These are phyloP conservation scores for Regulus satrapa DNA, from an alignment of 2,113 vertebrate genomes.

Conservation along the genomic window DNA sequence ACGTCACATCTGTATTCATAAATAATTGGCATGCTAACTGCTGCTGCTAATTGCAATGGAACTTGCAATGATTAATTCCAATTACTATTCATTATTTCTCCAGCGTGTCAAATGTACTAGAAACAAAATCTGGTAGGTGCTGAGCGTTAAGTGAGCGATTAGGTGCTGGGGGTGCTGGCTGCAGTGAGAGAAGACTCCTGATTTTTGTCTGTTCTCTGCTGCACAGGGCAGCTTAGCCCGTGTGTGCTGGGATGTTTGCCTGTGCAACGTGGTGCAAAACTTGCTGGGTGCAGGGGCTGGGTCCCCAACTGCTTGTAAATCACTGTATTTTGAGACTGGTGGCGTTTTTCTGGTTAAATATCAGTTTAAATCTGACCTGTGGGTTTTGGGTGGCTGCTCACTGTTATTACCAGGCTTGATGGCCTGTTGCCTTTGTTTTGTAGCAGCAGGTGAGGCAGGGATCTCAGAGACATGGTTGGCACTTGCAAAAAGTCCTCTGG, in stretches of 20 bases:
- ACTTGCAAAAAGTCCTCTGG: neutral
- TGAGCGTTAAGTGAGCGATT: neutral
- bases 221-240: neutral
- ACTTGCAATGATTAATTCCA: neutral
- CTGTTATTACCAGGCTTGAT: neutral
- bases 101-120: neutral
- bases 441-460: neutral
- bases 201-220: neutral
- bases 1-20: neutral
- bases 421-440: neutral
- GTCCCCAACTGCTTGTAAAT: neutral
- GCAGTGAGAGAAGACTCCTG: neutral
- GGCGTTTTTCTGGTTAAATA: neutral
- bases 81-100: constrained; percentile 27
- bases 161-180: no score
- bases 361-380: neutral
- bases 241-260: neutral
- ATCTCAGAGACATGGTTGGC: neutral
- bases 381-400: neutral
- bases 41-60: constrained; percentile 16
- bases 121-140: constrained; percentile 1
- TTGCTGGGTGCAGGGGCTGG: neutral
- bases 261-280: neutral
- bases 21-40: neutral
- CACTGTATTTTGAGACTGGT: neutral